Percentiles rank a stretch among this genome's conserved stretches.
Evolutionary conservation across 2,113 vertebrate genomes (phyloP).

Genomic region (Coreoperca whiteheadi): DNA sequence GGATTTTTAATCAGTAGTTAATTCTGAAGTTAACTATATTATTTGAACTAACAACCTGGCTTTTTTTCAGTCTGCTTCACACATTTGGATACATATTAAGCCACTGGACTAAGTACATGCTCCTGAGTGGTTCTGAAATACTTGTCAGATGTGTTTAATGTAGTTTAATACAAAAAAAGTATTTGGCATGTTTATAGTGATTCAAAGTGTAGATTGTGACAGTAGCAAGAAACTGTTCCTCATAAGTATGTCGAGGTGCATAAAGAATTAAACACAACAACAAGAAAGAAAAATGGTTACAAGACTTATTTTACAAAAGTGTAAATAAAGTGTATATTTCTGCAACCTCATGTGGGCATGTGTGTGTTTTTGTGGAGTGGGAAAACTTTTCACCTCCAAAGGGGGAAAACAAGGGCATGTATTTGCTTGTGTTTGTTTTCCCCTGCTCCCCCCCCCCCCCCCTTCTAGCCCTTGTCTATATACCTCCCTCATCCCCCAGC

Average conservation of each 20-base stretch:
- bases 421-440: conserved; percentile 84
- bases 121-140: not conserved
- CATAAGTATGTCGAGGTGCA: not conserved
- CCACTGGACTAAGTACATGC: not conserved
- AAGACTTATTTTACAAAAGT: not conserved
- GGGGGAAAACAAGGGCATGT: conserved; percentile 78
- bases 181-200: not conserved
- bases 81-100: not conserved
- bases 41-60: not conserved
- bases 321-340: conserved; percentile 9
- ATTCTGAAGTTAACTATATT: not conserved
- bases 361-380: conserved; percentile 33
- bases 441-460: conserved; percentile 40
- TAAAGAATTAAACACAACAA: not conserved
- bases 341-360: not conserved
- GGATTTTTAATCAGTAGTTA: not conserved
- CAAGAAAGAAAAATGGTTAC: too few species aligned
- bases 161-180: not conserved
- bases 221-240: not conserved
- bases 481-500: conserved; percentile 59
- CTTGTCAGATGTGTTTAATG: not conserved
- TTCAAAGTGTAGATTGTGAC: not conserved
- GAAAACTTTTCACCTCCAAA: conserved; percentile 56
- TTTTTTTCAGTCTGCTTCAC: not conserved
- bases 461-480: conserved; percentile 27